phyloP scores from a whole-genome alignment of 2,797 vertebrate genomes.

The Cryptoprocta ferox region DNA sequence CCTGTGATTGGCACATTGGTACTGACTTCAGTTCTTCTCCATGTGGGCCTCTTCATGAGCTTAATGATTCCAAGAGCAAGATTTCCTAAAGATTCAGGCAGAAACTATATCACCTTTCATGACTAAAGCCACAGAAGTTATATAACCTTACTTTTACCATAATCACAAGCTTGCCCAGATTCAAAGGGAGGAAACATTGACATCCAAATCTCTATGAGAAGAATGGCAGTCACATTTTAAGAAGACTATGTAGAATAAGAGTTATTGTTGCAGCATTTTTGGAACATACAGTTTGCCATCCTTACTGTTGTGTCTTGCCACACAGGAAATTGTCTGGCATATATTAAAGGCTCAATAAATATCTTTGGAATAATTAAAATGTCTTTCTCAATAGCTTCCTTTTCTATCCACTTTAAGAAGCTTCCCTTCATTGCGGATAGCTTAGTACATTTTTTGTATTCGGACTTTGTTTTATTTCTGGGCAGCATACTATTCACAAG shows the following conservation, averaged over 20 bases:
- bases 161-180: neutral
- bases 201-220: neutral
- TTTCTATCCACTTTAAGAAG: neutral
- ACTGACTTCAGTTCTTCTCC: neutral
- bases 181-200: neutral
- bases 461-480: neutral
- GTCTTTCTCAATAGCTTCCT: neutral
- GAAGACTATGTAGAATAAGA: neutral
- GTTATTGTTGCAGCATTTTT: neutral
- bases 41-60: neutral
- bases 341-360: neutral
- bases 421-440: neutral
- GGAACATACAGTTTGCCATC: neutral
- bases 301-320: neutral
- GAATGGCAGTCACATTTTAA: neutral
- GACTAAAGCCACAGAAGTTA: neutral
- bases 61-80: neutral
- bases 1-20: neutral
- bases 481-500: neutral
- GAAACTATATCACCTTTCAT: neutral
- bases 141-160: neutral
- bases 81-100: neutral
- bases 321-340: neutral
- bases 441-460: neutral
- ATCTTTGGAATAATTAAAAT: constrained; percentile 9